phyloP scores from a whole-genome alignment of 2,797 vertebrate genomes.

The Chrysocyon brachyurus region DNA sequence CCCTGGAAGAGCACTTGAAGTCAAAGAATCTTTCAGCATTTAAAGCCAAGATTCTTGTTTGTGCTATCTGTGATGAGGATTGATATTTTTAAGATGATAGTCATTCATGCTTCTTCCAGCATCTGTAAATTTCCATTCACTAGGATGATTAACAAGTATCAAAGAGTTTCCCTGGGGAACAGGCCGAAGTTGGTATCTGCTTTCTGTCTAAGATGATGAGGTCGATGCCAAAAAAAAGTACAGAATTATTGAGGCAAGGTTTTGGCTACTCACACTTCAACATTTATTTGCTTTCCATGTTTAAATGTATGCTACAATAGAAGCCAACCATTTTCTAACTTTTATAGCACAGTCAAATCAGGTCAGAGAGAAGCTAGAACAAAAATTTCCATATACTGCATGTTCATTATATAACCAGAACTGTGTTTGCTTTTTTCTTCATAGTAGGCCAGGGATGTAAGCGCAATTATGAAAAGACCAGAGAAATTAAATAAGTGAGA shows the following conservation, averaged over 20 bases:
- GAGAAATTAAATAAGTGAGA: conserved; percentile 16
- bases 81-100: conserved; percentile 24
- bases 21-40: background rate
- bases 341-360: background rate
- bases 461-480: background rate
- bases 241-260: conserved; percentile 35
- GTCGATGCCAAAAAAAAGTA: background rate
- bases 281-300: conserved; percentile 13
- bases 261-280: conserved; percentile 33
- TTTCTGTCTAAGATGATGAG: conserved; percentile 57
- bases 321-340: conserved; percentile 47
- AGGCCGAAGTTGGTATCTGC: background rate
- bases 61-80: background rate
- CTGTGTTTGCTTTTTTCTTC: conserved; percentile 22
- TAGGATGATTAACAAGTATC: conserved; percentile 52
- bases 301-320: background rate
- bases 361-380: conserved; percentile 21
- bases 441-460: background rate
- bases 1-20: background rate
- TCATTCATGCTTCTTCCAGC: background rate
- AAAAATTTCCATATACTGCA: background rate
- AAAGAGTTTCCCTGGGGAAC: background rate
- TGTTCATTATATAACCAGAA: background rate
- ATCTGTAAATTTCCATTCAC: conserved; percentile 43
- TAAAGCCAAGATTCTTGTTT: background rate